Percentiles rank a stretch among this genome's conserved stretches.
Conservation (phyloP, 2,797 vertebrate species). For the Poecilia gillii region DNA sequence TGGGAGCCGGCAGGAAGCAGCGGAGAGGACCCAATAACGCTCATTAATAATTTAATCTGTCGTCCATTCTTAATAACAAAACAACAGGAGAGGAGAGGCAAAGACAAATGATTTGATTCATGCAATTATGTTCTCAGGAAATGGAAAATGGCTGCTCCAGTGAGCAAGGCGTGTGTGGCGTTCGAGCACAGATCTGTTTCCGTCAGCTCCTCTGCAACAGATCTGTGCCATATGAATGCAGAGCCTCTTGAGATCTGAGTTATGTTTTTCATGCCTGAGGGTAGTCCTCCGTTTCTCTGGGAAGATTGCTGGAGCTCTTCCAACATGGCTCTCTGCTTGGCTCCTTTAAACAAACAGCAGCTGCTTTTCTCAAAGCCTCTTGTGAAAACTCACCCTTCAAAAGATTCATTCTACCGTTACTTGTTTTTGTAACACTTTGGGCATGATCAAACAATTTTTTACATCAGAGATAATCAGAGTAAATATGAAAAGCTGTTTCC, state of each 20-base stretch:
- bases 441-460: background rate
- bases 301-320: conserved; percentile 19
- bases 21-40: conserved; percentile 30
- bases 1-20: conserved; percentile 25
- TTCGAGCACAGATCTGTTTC: background rate
- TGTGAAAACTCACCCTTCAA: background rate
- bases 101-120: conserved; percentile 41
- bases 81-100: conserved; percentile 24
- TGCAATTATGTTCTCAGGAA: conserved; percentile 47
- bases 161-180: conserved; percentile 1
- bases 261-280: background rate
- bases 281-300: background rate
- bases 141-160: conserved; percentile 27
- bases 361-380: conserved; percentile 15
- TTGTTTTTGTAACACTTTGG: background rate
- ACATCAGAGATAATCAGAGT: background rate
- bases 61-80: conserved; percentile 32
- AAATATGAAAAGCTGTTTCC: background rate
- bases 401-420: background rate
- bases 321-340: background rate
- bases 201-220: background rate
- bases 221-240: conserved; percentile 6
- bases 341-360: conserved; percentile 8
- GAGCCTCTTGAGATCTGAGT: conserved; percentile 23
- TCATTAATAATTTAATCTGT: conserved; percentile 34